These are phyloP conservation scores for Tetragonula carbonaria DNA, from an alignment of 2,888 invertebrate genomes.

Conservation along the genomic window DNA sequence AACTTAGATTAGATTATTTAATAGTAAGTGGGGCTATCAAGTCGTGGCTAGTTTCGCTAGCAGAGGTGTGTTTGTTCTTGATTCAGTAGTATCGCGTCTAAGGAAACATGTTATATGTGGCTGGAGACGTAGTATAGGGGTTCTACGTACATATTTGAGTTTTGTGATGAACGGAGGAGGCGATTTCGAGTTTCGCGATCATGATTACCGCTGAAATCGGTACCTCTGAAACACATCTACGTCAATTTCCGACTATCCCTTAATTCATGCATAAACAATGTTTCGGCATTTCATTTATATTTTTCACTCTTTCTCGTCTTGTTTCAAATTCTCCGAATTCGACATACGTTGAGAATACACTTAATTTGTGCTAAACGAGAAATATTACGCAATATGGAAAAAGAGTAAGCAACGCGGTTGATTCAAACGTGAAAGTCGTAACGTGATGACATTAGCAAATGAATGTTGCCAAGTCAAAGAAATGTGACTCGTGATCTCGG, in stretches of 20 bases:
- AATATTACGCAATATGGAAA: no score
- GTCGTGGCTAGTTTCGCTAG: background rate
- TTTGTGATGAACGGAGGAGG: background rate
- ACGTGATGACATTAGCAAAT: no score
- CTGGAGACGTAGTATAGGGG: background rate
- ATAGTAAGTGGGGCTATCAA: background rate
- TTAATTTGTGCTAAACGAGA: no score
- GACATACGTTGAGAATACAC: no score
- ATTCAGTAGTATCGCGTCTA: background rate
- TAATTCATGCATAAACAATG: background rate
- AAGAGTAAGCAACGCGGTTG: no score
- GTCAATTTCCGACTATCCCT: background rate
- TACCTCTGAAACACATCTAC: background rate
- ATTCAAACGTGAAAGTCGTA: no score
- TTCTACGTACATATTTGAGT: constrained; percentile 1
- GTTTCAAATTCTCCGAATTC: no score
- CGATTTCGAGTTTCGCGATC: background rate
- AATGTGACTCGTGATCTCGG: background rate
- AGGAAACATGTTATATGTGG: background rate
- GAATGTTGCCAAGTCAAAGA: no score
- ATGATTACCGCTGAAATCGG: background rate
- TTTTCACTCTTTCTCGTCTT: no score
- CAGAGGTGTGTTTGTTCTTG: constrained; percentile 1
- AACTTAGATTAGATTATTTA: background rate
- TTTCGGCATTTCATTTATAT: no score